Conservation (phyloP, 1,140 invertebrate species). For the Drosophila sp. region DNA sequence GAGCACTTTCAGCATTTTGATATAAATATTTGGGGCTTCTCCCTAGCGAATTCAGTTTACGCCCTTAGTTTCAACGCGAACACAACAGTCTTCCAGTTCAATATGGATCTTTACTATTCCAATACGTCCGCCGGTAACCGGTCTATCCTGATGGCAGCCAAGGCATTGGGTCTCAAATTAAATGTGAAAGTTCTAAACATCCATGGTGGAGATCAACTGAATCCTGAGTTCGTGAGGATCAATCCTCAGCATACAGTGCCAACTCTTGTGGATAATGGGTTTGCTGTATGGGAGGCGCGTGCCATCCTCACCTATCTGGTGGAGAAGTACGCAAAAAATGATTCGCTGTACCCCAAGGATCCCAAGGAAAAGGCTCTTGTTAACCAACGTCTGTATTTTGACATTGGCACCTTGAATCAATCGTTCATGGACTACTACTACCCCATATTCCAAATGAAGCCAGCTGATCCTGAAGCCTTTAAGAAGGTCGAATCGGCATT, state of each 20-base stretch:
- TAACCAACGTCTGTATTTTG: conserved; percentile 90
- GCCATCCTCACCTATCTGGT: conserved; percentile 89
- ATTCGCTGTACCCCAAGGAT: conserved; percentile 87
- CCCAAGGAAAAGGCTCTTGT: conserved; percentile 87
- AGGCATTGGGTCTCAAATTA: conserved; percentile 88
- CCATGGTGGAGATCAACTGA: conserved; percentile 86
- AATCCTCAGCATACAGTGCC: conserved; percentile 86
- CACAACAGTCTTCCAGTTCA: neutral
- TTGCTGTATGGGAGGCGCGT: conserved; percentile 87
- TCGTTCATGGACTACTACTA: conserved; percentile 86
- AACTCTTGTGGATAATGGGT: conserved; percentile 87
- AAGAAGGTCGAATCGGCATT: conserved; percentile 86
- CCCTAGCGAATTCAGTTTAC: no score
- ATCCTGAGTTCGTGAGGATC: conserved; percentile 88
- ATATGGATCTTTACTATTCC: conserved; percentile 86
- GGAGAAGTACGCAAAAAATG: conserved; percentile 87
- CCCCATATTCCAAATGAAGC: conserved; percentile 86
- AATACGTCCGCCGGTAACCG: conserved; percentile 87
- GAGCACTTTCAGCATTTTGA: no score
- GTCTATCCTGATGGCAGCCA: conserved; percentile 87
- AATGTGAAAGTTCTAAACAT: conserved; percentile 88
- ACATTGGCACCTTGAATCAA: conserved; percentile 87
- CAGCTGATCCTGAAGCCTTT: conserved; percentile 86
- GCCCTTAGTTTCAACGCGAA: no score
- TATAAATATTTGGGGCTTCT: no score